Base-by-base conservation (phyloP, 1,140 invertebrate species). In the Drosophila setifemur region DNA sequence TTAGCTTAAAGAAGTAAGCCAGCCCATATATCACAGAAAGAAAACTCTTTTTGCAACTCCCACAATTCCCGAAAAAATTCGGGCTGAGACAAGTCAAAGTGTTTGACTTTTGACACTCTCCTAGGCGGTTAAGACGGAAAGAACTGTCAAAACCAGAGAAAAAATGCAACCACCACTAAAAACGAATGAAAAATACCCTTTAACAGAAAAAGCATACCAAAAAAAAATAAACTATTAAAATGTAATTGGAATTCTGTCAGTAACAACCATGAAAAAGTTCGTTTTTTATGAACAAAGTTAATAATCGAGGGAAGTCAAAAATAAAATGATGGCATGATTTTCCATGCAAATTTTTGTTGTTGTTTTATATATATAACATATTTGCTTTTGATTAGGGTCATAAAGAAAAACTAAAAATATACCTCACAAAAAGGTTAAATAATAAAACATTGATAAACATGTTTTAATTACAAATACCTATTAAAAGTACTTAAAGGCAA, bases 81-180 rank as follows among this genome's bases (percentile, higher is more conserved):
- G 6, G 25, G 19, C 49, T 31, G 31, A 53, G 52, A 60, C 47
- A 43, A 58, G 71, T 39, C 26, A 64, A 35, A 79, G 75, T 81
- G 71, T 71, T 66, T 75, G 64, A 66, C 69, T 61, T 61, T 73
- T 79, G 75, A 74, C 69, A 79, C 73, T 64, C 26, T 40, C 26
- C 39, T 21, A 9, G 42, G 25, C 37, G 45, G 53, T 14, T 11
- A 23, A 42, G 39, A 31, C 35, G 53, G 57, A 2, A 33, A 25
- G 23, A 53, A 16, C 70, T 75, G 72, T 44, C 72, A 74, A 29
- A 50, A 14, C 21, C 45, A 49, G 26, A 29, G 2, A 11, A 8
- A 39, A 7, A 12, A 7, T 5, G n/a, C 2, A 0, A 5, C 2
- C 11, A 5, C n/a, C n/a, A n/a, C n/a, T n/a, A 8, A 14, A 11